A percentile compares a stretch with the other conserved stretches of the same genome.
Conservation (phyloP, 2,888 invertebrate genomes). For the Acrobasis consociella region DNA sequence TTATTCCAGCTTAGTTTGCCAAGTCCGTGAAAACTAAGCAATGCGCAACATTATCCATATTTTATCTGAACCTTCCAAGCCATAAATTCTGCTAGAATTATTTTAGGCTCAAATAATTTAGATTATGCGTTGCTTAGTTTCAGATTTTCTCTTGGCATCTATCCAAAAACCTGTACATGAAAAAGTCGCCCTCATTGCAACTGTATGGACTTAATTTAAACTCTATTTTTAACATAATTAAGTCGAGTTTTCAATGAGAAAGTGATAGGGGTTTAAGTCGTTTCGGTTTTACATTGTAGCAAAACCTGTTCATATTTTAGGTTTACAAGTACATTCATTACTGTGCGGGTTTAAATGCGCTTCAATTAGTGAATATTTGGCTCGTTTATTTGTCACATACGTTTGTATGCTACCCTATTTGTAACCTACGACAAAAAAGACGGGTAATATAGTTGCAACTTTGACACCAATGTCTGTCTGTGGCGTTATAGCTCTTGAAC, state of each 20-base stretch:
- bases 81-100: constrained; percentile 32
- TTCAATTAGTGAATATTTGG: constrained; percentile 18
- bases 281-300: not conserved
- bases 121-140: constrained; percentile 39
- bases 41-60: constrained; percentile 20
- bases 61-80: constrained; percentile 30
- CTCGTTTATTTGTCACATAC: constrained; percentile 14
- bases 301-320: constrained; percentile 31
- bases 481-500: no score
- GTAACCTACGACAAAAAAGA: no score
- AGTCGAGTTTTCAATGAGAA: not conserved
- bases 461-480: no score
- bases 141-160: constrained; percentile 39
- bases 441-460: no score
- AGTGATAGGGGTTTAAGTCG: not conserved
- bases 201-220: not conserved
- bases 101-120: constrained; percentile 37
- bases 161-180: constrained; percentile 29
- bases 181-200: constrained; percentile 4
- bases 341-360: constrained; percentile 15
- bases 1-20: no score
- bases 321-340: constrained; percentile 33
- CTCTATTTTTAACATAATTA: not conserved
- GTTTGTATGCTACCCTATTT: not conserved
- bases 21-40: constrained; percentile 9